phyloP scores from a whole-genome alignment of 2,888 invertebrate species.

The Xanthorhoe spadicearia region DNA sequence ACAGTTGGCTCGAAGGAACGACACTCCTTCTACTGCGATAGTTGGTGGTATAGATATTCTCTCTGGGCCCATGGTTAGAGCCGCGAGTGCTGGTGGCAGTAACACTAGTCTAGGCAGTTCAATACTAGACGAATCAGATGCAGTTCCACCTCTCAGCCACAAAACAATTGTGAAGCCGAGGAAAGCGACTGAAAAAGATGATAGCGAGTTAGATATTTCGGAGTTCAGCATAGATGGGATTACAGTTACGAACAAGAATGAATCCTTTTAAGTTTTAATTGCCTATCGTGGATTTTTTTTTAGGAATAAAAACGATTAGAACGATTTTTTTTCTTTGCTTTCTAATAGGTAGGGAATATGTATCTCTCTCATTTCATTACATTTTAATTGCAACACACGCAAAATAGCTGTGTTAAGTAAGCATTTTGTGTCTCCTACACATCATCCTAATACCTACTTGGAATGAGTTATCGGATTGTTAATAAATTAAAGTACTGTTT shows the following conservation, averaged over 20 bases:
- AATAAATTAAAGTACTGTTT: too few relatives aligned
- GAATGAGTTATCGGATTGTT: too few relatives aligned
- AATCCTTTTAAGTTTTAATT: conserved; percentile 54
- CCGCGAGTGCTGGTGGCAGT: conserved; percentile 71
- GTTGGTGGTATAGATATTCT: conserved; percentile 73
- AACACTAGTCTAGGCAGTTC: conserved; percentile 81
- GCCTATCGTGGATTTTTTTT: background rate
- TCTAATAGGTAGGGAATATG: too few relatives aligned
- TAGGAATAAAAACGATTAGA: conserved; percentile 9
- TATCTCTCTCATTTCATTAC: too few relatives aligned
- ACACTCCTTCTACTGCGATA: conserved; percentile 62
- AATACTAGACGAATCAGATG: conserved; percentile 74
- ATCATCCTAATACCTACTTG: too few relatives aligned
- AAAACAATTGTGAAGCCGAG: conserved; percentile 64
- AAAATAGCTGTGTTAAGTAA: too few relatives aligned
- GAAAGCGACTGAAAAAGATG: conserved; percentile 63
- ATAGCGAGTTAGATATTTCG: conserved; percentile 77
- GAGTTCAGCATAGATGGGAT: conserved; percentile 73
- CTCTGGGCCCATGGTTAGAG: conserved; percentile 55
- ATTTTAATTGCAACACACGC: too few relatives aligned
- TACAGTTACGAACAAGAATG: conserved; percentile 55
- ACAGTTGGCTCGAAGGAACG: conserved; percentile 76
- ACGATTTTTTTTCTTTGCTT: background rate
- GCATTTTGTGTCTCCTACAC: too few relatives aligned
- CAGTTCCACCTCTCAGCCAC: conserved; percentile 54